These are phyloP conservation scores for Rutilus rutilus DNA, from an alignment of 2,113 vertebrate species.

Conservation along the genomic window DNA sequence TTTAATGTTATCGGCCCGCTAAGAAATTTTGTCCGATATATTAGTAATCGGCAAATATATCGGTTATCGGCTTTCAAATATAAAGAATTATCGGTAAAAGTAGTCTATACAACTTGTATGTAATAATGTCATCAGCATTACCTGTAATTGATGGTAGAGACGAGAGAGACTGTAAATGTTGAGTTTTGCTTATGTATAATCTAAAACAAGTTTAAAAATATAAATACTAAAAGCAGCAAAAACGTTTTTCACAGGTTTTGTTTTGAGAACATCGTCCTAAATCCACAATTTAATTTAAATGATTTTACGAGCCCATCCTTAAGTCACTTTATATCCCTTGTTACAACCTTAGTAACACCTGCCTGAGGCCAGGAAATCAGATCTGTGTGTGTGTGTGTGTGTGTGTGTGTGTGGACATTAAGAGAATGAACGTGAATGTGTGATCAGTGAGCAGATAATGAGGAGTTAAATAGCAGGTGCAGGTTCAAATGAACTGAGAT, in stretches of 20 bases:
- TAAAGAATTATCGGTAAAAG: too few species aligned
- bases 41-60: too few species aligned
- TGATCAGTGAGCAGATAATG: conserved; percentile 4
- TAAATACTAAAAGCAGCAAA: neutral
- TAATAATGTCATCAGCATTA: too few species aligned
- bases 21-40: too few species aligned
- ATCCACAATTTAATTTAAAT: neutral
- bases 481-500: conserved; percentile 11
- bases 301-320: neutral
- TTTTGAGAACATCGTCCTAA: neutral
- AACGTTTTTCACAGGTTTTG: neutral
- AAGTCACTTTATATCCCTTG: neutral
- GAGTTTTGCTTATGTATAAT: neutral
- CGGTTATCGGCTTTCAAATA: too few species aligned
- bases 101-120: too few species aligned
- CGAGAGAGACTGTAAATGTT: neutral
- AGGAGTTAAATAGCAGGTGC: conserved; percentile 34
- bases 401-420: too few species aligned
- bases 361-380: neutral
- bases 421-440: neutral
- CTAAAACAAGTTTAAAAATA: neutral
- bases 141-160: too few species aligned
- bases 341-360: neutral
- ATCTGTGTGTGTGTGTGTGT: neutral
- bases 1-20: too few species aligned